These are phyloP conservation scores for Ctenoplectra terminalis DNA, from an alignment of 1,140 invertebrate species.

Conservation along the genomic window DNA sequence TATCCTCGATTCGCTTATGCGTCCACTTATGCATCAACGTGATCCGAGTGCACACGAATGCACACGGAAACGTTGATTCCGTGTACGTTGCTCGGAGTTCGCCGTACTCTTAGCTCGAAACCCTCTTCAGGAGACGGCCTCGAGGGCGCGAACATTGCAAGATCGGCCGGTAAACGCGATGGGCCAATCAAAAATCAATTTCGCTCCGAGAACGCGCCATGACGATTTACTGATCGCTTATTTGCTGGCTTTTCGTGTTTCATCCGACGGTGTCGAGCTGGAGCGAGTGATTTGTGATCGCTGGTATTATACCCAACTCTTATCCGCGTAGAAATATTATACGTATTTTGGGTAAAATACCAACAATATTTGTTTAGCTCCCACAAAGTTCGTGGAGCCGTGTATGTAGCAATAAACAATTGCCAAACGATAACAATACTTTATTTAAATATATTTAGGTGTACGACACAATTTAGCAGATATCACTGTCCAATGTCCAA, in stretches of 20 bases:
- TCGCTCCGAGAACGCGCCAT: background rate
- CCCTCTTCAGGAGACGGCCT: background rate
- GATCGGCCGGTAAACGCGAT: background rate
- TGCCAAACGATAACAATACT: too few relatives aligned
- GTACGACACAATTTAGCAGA: too few relatives aligned
- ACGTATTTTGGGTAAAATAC: too few relatives aligned
- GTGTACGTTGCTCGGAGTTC: background rate
- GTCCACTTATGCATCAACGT: slow-evolving; percentile 15
- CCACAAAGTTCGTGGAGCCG: too few relatives aligned
- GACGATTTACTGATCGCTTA: background rate
- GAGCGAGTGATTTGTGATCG: too few relatives aligned
- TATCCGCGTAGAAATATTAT: too few relatives aligned
- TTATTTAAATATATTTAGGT: too few relatives aligned
- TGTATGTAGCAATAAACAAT: too few relatives aligned
- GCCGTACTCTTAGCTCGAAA: background rate
- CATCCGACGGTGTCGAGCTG: background rate
- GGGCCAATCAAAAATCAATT: slow-evolving; percentile 18
- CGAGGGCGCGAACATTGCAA: slow-evolving; percentile 12
- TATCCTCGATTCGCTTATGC: slow-evolving; percentile 3
- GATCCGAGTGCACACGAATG: slow-evolving; percentile 12
- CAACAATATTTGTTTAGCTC: too few relatives aligned
- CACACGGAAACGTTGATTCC: slow-evolving; percentile 3
- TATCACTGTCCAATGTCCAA: too few relatives aligned
- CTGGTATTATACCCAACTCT: too few relatives aligned
- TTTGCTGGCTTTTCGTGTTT: background rate